Base-by-base conservation (phyloP, 2,113 vertebrate genomes). In the Erythrocebus patas region DNA sequence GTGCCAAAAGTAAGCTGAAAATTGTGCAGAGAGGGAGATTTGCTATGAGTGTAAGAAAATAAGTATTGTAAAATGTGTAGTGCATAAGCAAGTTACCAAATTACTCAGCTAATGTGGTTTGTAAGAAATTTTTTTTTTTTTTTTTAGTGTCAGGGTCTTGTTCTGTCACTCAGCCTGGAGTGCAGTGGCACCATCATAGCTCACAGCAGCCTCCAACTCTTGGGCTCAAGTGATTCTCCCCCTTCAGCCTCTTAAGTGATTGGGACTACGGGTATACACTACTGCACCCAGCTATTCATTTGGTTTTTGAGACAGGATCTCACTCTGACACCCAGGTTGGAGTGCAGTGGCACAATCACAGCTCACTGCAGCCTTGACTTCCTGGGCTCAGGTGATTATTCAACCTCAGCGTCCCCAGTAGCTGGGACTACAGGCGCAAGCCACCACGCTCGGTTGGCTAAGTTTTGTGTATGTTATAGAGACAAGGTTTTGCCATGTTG, bases 1-100 rank as follows among this genome's bases (percentile, higher is more conserved):
- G 13, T 93, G 50, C 59, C 76, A 96, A 85, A 95, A 70, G 81
- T 75, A 61, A 95, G 38, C 40, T 85, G 80, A 75, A 95, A 70
- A 68, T 93, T 82, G 13, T 57, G 38, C 73, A 75, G 3, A 75
- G 57, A 90, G n/a, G 48, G 72, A 91, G 38, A 93, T 84, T 45
- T 79, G 38, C 40, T 72, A 2, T 94, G 35, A 50, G 2, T 81
- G 27, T 93, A 83, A 79, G 81, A 78, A 95, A 93, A 40, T 72
- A 78, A 91, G 35, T 72, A 78, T 72, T 88, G 50, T 2, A 52
- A 87, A 90, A 82, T 95, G 1, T 82, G 32, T 72, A 50, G 48
- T 70, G 30, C 17, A 23, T 86, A 68, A 90, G 59, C 48, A 91
- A 86, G 23, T 76, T 90, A 55, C 9, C 59, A 38, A 43, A 86